Evolutionary conservation across 2,888 invertebrate genomes (phyloP), one percentile per base, ranked within the genome.

Genomic region (Apamea epomidion): DNA sequence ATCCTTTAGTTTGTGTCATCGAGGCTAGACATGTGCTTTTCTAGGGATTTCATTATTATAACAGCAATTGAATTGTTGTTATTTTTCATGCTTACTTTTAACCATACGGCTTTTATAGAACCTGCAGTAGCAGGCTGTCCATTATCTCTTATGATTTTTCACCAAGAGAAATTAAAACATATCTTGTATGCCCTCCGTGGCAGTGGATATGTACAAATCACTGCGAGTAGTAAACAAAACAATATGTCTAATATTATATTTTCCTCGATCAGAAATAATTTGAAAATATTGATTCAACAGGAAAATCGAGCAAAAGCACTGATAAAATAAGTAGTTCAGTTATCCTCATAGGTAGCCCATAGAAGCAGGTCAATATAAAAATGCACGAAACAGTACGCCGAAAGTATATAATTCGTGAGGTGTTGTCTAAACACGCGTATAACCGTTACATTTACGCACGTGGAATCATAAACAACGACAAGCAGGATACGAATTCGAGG

Each of bases 361-460:
- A 67, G 16, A 82, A 78, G 68, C 58, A 74, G 74, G 77, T 51
- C 79, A 81, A 77, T 78, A 85, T 78, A 89, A 86, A 87, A 84
- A 87, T 87, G 71, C 71, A 82, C 70, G 37, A 80, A 80, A 83
- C 72, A 80, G 71, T 77, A 82, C 70, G 72, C 82, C 73, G 64
- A 85, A 80, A 84, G 79, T 86, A 87, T 87, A 85, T 88, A 89
- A 91, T 90, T 90, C 87, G 87, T 84, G 82, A 88, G 76, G 83
- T 82, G 84, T 74, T 86, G 90, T 86, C 86, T 87, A 89, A 92
- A 92, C 93, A 93, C 84, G 93, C 92, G 93, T 91, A 88, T 93
- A 93, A 95, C 96, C 92, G 96, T 95, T 95, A 91, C 89, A 91
- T 91, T 90, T 87, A 93, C 94, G 93, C 93, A 88, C 76, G 87